These are phyloP conservation scores for Butorides virescens DNA, from an alignment of 2,113 vertebrate genomes.

Conservation along the genomic window DNA sequence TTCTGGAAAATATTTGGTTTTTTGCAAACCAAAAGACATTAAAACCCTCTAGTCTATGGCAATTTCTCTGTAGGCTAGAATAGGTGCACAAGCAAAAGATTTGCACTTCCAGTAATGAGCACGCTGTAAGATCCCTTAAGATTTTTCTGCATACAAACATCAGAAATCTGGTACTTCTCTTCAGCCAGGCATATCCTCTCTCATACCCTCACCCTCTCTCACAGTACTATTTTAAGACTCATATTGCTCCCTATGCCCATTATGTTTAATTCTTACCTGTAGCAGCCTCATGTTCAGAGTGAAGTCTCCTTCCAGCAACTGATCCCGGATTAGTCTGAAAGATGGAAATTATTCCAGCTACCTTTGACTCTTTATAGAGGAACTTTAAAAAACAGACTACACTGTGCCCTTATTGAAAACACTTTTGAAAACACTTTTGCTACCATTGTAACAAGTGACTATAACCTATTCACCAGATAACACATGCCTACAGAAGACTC, in stretches of 20 bases:
- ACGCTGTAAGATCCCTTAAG: background rate
- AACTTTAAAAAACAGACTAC: background rate
- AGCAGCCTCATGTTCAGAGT: slow-evolving; percentile 95
- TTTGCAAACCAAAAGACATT: background rate
- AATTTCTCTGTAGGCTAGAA: background rate
- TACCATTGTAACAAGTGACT: background rate
- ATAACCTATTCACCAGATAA: background rate
- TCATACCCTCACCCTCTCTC: background rate
- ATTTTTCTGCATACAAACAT: background rate
- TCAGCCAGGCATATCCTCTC: background rate
- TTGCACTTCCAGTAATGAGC: background rate
- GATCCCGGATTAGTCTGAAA: slow-evolving; percentile 90
- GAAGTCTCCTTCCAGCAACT: slow-evolving; percentile 92
- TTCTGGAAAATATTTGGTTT: background rate
- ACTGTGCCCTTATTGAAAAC: background rate
- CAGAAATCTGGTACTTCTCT: background rate
- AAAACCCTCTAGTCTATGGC: background rate
- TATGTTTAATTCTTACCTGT: slow-evolving; percentile 78
- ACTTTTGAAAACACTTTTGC: background rate
- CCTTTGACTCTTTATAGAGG: background rate
- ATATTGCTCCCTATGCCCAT: background rate
- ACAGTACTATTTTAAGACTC: background rate
- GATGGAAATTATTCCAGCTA: background rate
- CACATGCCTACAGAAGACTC: background rate
- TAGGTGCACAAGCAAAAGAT: background rate